Base-by-base conservation (phyloP, 2,113 vertebrate species). In the Hydrochoerus hydrochaeris region DNA sequence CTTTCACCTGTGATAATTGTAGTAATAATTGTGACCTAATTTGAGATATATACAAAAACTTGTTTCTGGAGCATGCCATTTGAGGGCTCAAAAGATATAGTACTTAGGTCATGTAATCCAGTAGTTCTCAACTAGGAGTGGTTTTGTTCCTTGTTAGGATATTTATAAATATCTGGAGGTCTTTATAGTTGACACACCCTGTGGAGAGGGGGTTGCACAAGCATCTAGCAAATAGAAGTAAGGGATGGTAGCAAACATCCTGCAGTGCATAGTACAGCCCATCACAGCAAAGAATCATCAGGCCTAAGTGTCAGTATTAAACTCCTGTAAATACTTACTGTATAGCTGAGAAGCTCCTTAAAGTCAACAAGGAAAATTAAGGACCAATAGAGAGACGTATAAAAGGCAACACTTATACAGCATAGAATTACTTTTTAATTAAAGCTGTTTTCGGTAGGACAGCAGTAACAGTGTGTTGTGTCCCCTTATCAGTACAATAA, bases 21-120 rank as follows among this genome's bases (percentile, higher is more conserved):
- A 65, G 7, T 92, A 60, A 87, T 83, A 71, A 73, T 62, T 78
- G 24, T 88, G 44, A 75, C 80, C 35, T 86, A 90, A 60, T 63
- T 62, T 93, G 69, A 96, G 94, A 85, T 95, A 24, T n/a, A 9
- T 88, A 52, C 44, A 91, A 86, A 93, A 58, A 35, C 63, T 91
- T 93, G 4, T 93, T 95, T 95, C 60, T 95, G 26, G 11, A 63
- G 91, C 20, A 54, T 38, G 14, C 38, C 75, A 52, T 75, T 87
- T 92, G n/a, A 86, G 46, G 14, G 16, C 57, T 92, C 2, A 95
- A 30, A 63, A 41, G 14, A 12, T 10, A 49, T 28, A 86, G 85
- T 67, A 83, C 44, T 95, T 38, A 80, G 49, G 24, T 7, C 63
- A 85, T 75, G 1, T 46, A 41, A 28, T 10, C n/a, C 41, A 89